A percentile compares a stretch with the other conserved stretches of the same genome.
Evolutionary conservation across 2,888 invertebrate genomes (phyloP).

Genomic region (Dendrolimus pini): DNA sequence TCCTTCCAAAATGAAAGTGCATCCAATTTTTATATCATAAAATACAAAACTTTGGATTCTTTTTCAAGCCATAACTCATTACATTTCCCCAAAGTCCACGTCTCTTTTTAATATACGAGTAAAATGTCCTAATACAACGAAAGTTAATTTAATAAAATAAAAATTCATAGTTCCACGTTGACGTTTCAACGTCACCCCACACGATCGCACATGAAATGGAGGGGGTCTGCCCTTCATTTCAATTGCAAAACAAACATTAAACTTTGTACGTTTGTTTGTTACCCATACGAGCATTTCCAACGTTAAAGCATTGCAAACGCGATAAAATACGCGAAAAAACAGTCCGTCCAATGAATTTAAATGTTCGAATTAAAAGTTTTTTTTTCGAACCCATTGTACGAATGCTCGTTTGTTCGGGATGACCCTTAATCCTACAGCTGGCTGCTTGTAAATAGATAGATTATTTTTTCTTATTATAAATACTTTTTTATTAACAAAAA

Average conservation of each 20-base stretch:
- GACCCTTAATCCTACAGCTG: not conserved
- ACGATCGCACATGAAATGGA: not conserved
- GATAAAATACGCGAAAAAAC: constrained; percentile 22
- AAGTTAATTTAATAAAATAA: too few species aligned
- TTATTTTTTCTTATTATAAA: not conserved
- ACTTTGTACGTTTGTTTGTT: not conserved
- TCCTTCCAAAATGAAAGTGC: too few species aligned
- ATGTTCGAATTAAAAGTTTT: constrained; percentile 28
- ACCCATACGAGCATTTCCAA: not conserved
- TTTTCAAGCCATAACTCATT: too few species aligned
- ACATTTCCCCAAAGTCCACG: too few species aligned
- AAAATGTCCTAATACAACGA: too few species aligned
- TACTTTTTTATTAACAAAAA: not conserved
- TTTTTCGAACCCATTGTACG: constrained; percentile 11
- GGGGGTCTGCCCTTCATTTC: not conserved
- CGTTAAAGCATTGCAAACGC: constrained; percentile 7
- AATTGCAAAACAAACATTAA: not conserved
- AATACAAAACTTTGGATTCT: too few species aligned
- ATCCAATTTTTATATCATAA: too few species aligned
- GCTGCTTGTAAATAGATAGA: not conserved
- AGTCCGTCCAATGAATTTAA: constrained; percentile 27
- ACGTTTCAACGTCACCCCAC: not conserved
- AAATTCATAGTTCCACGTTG: too few species aligned
- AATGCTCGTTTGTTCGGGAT: not conserved
- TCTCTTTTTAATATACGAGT: too few species aligned